Percentiles rank a stretch among this genome's conserved stretches.
These are phyloP conservation scores for Danio albolineatus DNA, from an alignment of 2,797 vertebrate species.

Conservation along the genomic window DNA sequence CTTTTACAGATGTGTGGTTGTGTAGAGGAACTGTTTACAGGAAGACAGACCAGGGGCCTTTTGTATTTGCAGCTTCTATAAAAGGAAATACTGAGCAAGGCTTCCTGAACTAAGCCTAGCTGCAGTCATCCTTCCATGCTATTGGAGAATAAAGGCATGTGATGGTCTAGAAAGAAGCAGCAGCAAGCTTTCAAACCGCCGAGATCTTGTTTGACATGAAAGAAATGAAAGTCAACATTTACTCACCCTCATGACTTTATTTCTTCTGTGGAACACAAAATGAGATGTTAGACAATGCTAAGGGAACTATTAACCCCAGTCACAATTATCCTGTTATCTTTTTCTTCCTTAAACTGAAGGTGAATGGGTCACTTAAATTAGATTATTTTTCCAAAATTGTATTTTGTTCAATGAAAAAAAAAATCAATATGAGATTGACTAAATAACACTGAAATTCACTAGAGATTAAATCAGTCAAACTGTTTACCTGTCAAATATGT, in stretches of 20 bases:
- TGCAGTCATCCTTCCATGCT: constrained; percentile 45
- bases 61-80: constrained; percentile 83
- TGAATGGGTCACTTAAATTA: neutral
- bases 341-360: neutral
- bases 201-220: neutral
- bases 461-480: no score
- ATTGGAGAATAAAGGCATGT: constrained; percentile 29
- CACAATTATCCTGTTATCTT: neutral
- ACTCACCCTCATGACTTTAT: constrained; percentile 4
- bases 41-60: constrained; percentile 79
- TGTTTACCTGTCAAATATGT: no score
- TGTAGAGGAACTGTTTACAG: constrained; percentile 81
- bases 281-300: neutral
- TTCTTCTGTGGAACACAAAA: constrained; percentile 23
- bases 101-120: constrained; percentile 80
- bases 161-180: neutral
- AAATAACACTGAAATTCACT: neutral
- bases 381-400: neutral
- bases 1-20: constrained; percentile 48
- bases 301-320: neutral
- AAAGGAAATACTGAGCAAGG: constrained; percentile 81
- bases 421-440: neutral
- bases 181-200: constrained; percentile 32
- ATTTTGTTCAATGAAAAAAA: neutral
- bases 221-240: neutral